A percentile compares a stretch with the other conserved stretches of the same genome.
These are phyloP conservation scores for Drosophila mimica DNA, from an alignment of 2,888 invertebrate genomes.

Conservation along the genomic window DNA sequence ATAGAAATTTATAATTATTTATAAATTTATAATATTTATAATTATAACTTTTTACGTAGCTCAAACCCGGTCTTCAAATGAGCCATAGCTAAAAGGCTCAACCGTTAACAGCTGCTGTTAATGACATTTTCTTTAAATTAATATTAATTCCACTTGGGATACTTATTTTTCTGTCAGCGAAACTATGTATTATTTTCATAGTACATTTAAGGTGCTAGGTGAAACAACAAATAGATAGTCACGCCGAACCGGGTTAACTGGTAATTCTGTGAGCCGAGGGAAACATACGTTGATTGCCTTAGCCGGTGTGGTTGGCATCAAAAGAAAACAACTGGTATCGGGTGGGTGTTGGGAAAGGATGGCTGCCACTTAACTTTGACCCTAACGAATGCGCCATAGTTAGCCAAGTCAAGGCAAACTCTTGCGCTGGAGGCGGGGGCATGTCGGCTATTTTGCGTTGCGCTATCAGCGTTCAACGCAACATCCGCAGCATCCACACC, in stretches of 20 bases:
- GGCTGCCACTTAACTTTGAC: slow-evolving; percentile 73
- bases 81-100: not conserved
- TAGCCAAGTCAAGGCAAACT: slow-evolving; percentile 20
- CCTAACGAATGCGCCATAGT: slow-evolving; percentile 70
- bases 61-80: not conserved
- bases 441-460: slow-evolving; percentile 63
- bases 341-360: slow-evolving; percentile 41
- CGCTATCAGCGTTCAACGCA: slow-evolving; percentile 74
- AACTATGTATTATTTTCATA: not conserved
- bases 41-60: too few relatives aligned
- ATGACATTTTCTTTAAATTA: not conserved
- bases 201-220: slow-evolving; percentile 5
- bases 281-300: slow-evolving; percentile 57
- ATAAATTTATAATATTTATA: too few relatives aligned
- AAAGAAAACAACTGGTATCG: slow-evolving; percentile 44
- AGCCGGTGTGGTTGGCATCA: slow-evolving; percentile 42
- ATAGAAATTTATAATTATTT: too few relatives aligned
- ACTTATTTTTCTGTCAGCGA: not conserved
- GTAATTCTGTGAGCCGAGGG: slow-evolving; percentile 21
- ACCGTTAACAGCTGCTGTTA: not conserved
- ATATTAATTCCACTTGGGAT: not conserved
- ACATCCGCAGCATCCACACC: slow-evolving; percentile 37
- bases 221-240: slow-evolving; percentile 21
- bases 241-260: slow-evolving; percentile 10
- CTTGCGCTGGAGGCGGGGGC: slow-evolving; percentile 16